These are phyloP conservation scores for Drosophila limbata DNA, from an alignment of 2,888 invertebrate species.

Conservation along the genomic window DNA sequence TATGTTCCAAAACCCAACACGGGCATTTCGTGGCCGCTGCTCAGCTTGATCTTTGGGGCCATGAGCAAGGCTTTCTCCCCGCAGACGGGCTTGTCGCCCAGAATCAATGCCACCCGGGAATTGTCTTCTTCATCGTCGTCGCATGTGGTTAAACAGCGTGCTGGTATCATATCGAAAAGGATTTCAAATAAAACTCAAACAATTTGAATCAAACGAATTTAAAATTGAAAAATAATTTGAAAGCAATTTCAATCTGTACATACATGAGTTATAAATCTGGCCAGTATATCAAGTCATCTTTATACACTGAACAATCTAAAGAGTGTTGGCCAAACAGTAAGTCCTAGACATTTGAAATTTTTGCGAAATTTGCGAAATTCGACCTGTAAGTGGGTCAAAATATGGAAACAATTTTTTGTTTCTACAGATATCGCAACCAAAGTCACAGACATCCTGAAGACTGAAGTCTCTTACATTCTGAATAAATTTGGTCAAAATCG, in stretches of 20 bases:
- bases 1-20: constrained; percentile 90
- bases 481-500: too few species aligned
- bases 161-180: constrained; percentile 51
- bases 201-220: constrained; percentile 3
- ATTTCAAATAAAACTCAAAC: constrained; percentile 19
- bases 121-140: constrained; percentile 56
- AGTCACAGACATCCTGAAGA: too few species aligned
- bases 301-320: not conserved
- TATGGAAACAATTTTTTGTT: too few species aligned
- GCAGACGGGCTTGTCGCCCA: constrained; percentile 57
- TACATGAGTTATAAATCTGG: not conserved
- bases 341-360: too few species aligned
- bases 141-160: constrained; percentile 50
- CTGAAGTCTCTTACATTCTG: too few species aligned
- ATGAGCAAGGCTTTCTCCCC: constrained; percentile 49
- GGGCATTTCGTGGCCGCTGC: constrained; percentile 88
- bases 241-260: constrained; percentile 16
- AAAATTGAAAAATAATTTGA: constrained; percentile 10
- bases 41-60: constrained; percentile 87
- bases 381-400: too few species aligned
- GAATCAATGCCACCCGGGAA: constrained; percentile 43
- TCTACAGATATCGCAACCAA: too few species aligned
- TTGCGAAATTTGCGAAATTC: too few species aligned
- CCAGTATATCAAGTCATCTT: not conserved
- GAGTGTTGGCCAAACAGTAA: too few species aligned